Base-by-base conservation (phyloP, 2,888 invertebrate genomes). In the Caenorhabditis doughertyi region DNA sequence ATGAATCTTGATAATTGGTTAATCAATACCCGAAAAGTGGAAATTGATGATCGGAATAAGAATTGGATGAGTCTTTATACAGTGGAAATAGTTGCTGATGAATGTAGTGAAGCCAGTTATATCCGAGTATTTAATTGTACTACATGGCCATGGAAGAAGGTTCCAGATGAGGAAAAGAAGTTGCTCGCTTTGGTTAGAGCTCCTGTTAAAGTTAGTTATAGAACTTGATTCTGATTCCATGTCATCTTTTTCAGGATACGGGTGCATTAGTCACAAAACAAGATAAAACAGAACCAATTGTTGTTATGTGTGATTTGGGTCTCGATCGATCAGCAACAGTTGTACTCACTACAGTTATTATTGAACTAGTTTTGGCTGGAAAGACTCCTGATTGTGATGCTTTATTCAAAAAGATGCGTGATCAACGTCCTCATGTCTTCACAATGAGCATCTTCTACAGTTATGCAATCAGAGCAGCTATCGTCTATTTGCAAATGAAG, bases 241-340 rank as follows among this genome's bases (percentile, higher is more conserved):
- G n/a, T 29, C 29, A 25, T 8, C 25, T 23, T 18, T 68, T 56
- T 70, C 27, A 58, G 60, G 60, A 60, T 25, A 23, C 25, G 11
- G 21, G 53, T 13, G 16, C 55, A 32, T 25, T 47, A 0, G 35
- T 47, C 18, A 39, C 21, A 29, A 65, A 29, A 18, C 18, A 18
- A 21, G 35, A 42, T 8, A 60, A 51, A 56, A 8, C 53, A 18
- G 49, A 49, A n/a, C 72, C 72, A 1, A 44, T 73, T 8, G 64
- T 73, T 2, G 73, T 73, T 9, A 62, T 73, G 73, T 73, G 73
- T 53, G 73, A 73, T 29, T 42, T 73, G 32, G 73, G 73, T n/a
- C 44, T 73, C 4, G 73, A 73, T 35, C 64, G 73, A 8, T 73
- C 73, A 1, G 73, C 73, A 8, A 51, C 51, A 13, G 44, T 65